Percentiles rank a stretch among this genome's conserved stretches.
phyloP scores from a whole-genome alignment of 2,888 invertebrate genomes.

The Cataglyphis cursor region DNA sequence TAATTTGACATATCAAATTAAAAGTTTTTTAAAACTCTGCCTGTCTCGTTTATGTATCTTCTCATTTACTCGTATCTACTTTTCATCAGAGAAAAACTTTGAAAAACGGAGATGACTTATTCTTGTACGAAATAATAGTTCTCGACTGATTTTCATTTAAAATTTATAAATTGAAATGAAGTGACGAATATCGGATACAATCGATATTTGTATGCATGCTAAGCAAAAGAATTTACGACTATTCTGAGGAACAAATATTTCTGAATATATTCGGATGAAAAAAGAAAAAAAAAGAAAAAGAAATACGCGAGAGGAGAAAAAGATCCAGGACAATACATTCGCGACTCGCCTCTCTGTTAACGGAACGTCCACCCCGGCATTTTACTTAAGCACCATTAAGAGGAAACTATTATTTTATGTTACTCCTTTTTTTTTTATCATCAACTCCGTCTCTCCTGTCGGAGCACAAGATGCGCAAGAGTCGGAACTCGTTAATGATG shows the following conservation, averaged over 20 bases:
- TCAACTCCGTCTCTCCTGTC: slow-evolving; percentile 64
- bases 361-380: slow-evolving; percentile 67
- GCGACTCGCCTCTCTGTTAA: slow-evolving; percentile 59
- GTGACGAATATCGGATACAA: slow-evolving; percentile 37
- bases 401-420: slow-evolving; percentile 73
- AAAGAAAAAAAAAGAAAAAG: background rate
- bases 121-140: background rate
- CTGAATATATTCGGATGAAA: slow-evolving; percentile 47
- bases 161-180: slow-evolving; percentile 15
- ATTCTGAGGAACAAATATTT: slow-evolving; percentile 51
- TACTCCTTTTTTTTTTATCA: slow-evolving; percentile 61
- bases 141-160: background rate
- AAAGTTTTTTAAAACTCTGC: background rate
- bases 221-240: slow-evolving; percentile 61
- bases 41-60: background rate
- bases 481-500: slow-evolving; percentile 70
- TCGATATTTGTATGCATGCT: slow-evolving; percentile 60
- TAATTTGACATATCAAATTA: background rate
- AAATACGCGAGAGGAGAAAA: background rate
- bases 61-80: background rate
- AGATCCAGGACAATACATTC: slow-evolving; percentile 59
- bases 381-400: slow-evolving; percentile 75
- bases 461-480: slow-evolving; percentile 56
- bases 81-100: background rate
- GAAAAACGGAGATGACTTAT: background rate